Evolutionary conservation across 1,140 invertebrate genomes (phyloP).

Genomic region (Manduca sexta): DNA sequence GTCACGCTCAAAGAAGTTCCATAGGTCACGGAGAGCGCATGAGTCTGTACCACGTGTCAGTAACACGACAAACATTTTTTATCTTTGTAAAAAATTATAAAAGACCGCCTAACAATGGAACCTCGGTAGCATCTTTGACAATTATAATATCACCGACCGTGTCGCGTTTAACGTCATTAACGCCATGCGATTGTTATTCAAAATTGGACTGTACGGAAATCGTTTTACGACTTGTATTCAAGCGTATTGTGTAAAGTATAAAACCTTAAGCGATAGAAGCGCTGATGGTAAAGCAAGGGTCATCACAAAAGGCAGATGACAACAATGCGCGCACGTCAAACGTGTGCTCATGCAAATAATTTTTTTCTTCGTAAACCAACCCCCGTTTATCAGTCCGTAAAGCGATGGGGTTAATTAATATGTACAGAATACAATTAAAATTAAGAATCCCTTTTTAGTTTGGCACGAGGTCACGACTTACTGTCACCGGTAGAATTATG

Average conservation of each 20-base stretch:
- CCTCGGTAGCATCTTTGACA: slow-evolving; percentile 72
- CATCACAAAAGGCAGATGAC: slow-evolving; percentile 70
- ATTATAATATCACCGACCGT: slow-evolving; percentile 63
- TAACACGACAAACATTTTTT: slow-evolving; percentile 72
- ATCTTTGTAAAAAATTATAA: slow-evolving; percentile 69
- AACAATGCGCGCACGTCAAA: slow-evolving; percentile 70
- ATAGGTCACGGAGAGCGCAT: slow-evolving; percentile 67
- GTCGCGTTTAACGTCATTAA: slow-evolving; percentile 37
- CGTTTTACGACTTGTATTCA: slow-evolving; percentile 31
- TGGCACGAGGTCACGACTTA: slow-evolving; percentile 61
- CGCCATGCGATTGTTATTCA: slow-evolving; percentile 16
- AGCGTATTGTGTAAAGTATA: slow-evolving; percentile 26
- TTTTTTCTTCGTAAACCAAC: slow-evolving; percentile 68
- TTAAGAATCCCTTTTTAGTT: slow-evolving; percentile 61
- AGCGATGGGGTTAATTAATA: slow-evolving; percentile 72
- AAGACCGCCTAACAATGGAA: slow-evolving; percentile 64
- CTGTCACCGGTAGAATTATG: slow-evolving; percentile 66
- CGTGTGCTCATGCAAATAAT: slow-evolving; percentile 72
- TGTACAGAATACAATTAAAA: slow-evolving; percentile 69
- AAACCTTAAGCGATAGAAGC: slow-evolving; percentile 31
- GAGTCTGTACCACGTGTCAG: slow-evolving; percentile 64
- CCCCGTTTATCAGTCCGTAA: slow-evolving; percentile 63
- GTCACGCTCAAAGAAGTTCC: slow-evolving; percentile 68
- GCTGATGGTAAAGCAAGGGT: slow-evolving; percentile 65
- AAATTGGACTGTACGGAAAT: slow-evolving; percentile 48